Evolutionary conservation across 2,797 vertebrate genomes (phyloP), one percentile per base, ranked within the genome.

Genomic region (Anguilla obscura): DNA sequence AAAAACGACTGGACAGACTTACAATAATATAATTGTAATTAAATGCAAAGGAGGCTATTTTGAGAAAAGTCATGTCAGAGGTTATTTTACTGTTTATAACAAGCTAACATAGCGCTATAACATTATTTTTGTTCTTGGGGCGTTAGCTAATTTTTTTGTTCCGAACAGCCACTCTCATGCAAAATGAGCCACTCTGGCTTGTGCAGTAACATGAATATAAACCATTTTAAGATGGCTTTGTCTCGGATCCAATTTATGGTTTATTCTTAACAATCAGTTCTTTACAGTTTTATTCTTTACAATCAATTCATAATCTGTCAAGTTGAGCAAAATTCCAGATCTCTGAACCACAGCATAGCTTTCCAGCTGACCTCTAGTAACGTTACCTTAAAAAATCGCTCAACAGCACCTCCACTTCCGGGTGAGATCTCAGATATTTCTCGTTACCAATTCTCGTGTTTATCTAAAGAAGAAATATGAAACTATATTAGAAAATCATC

Each of bases 391-490:
- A 69, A 83, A 97, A 96, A 90, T 93, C 92, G 33, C 93, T 93
- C 10, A 96, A 89, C 84, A 97, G 21, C 0, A 91, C 40, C 9
- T 96, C 94, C 27, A 96, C 91, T 45, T 97, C 96, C 2, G 95
- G 95, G 52, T 97, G 96, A 0, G 93, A 90, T 84, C 91, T 93
- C 89, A 97, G 63, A 91, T 96, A 97, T 54, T 56, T 93, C 90
- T 96, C 95, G 87, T 96, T 97, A 74, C 94, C 92, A 54, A 95
- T 94, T 92, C 94, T 94, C 0, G 94, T 96, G 86, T 94, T 92
- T 66, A 96, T 92, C 96, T 97, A 89, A 3, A 30, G 58, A 50
- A 24, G n/a, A 86, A 88, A 92, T 2, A 40, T 12, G 10, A 9
- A 82, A 76, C 3, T 16, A 76, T 36, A 33, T 40, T 3, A 40